These are phyloP conservation scores for Spilosoma lubricipeda DNA, from an alignment of 2,888 invertebrate species.

Conservation along the genomic window DNA sequence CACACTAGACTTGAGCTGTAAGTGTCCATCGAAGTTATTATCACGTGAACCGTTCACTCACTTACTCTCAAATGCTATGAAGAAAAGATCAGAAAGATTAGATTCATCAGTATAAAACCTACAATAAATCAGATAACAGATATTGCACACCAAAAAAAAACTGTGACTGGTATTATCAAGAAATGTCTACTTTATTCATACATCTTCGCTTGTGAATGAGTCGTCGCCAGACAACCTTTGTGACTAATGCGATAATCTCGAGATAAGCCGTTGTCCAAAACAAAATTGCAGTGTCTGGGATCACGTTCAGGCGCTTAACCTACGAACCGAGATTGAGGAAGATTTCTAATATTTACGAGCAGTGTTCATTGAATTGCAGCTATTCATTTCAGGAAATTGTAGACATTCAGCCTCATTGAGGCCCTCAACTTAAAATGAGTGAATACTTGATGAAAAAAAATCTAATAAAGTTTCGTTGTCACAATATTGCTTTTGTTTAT, in stretches of 20 bases:
- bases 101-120: neutral
- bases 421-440: neutral
- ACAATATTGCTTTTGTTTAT: neutral
- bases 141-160: neutral
- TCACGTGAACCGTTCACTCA: neutral
- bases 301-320: conserved; percentile 24
- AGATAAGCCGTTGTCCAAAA: conserved; percentile 11
- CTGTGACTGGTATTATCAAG: conserved; percentile 2
- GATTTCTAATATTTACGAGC: conserved; percentile 18
- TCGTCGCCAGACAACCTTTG: conserved; percentile 33
- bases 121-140: conserved; percentile 5
- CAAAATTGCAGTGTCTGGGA: conserved; percentile 17
- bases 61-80: neutral
- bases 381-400: neutral
- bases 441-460: neutral
- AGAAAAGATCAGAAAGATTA: neutral
- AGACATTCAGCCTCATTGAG: neutral
- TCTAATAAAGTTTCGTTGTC: neutral
- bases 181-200: conserved; percentile 6
- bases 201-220: conserved; percentile 42
- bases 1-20: too few relatives aligned
- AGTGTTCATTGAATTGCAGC: conserved; percentile 12
- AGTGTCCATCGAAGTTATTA: too few relatives aligned
- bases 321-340: conserved; percentile 17
- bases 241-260: conserved; percentile 28